Conservation (phyloP, 2,113 vertebrate genomes). For the Thryonomys swinderianus region DNA sequence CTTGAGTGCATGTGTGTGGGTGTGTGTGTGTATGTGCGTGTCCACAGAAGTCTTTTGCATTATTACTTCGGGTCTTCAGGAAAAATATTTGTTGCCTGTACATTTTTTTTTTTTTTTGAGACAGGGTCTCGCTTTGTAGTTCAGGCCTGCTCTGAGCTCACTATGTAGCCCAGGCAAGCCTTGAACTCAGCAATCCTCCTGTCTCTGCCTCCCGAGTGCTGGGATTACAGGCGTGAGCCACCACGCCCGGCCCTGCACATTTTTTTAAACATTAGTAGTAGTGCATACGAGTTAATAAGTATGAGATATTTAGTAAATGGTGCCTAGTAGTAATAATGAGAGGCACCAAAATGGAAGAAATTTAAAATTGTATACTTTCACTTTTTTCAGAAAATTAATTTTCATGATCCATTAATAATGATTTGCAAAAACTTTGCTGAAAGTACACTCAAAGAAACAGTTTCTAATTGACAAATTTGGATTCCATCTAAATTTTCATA, state of each 20-base stretch:
- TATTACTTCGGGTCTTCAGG: not conserved
- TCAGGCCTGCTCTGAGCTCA: too few species aligned
- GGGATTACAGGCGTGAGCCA: too few species aligned
- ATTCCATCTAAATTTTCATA: not conserved
- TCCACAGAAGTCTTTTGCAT: conserved; percentile 36
- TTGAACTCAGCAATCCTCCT: too few species aligned
- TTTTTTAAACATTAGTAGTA: conserved; percentile 42
- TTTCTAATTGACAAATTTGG: conserved; percentile 26
- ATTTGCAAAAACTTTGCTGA: conserved; percentile 26
- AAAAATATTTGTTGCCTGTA: conserved; percentile 19
- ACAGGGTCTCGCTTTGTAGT: too few species aligned
- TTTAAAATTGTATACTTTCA: not conserved
- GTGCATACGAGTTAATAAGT: not conserved
- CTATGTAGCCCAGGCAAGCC: too few species aligned
- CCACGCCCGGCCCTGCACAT: too few species aligned
- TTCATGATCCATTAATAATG: not conserved
- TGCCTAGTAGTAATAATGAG: conserved; percentile 13
- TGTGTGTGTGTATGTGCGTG: too few species aligned
- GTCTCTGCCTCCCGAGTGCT: too few species aligned
- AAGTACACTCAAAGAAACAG: not conserved
- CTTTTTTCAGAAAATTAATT: conserved; percentile 36
- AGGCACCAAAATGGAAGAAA: conserved; percentile 21
- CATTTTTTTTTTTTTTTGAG: too few species aligned
- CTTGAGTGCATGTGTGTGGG: not conserved
- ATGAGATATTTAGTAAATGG: conserved; percentile 1